Evolutionary conservation across 2,888 invertebrate genomes (phyloP).

Genomic region (Ochlodes sylvanus): DNA sequence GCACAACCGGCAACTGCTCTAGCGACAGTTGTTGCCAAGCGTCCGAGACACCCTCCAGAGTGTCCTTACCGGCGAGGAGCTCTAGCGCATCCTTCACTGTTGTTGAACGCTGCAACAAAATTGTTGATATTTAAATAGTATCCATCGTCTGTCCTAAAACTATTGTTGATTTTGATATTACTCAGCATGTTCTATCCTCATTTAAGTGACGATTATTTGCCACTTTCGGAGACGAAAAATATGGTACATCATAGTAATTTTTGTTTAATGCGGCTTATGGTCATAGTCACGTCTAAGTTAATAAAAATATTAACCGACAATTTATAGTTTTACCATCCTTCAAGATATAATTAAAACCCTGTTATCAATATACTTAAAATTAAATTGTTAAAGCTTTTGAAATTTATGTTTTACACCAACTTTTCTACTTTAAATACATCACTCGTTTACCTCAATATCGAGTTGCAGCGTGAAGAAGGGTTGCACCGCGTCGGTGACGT

Average conservation of each 20-base stretch:
- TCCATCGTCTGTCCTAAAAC: background rate
- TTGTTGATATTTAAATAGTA: background rate
- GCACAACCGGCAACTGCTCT: constrained; percentile 94
- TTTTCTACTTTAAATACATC: background rate
- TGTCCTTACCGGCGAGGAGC: constrained; percentile 92
- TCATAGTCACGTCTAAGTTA: too few relatives aligned
- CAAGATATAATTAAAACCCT: too few relatives aligned
- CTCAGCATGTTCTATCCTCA: constrained; percentile 29
- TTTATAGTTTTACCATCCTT: too few relatives aligned
- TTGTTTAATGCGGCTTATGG: background rate
- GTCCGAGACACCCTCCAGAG: constrained; percentile 94
- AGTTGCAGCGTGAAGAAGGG: constrained; percentile 98
- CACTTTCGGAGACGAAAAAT: constrained; percentile 36
- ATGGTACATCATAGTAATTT: constrained; percentile 22
- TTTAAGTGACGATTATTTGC: constrained; percentile 8
- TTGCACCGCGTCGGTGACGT: constrained; percentile 95
- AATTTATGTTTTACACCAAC: too few relatives aligned
- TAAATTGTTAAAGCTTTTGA: too few relatives aligned
- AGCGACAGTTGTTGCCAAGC: constrained; percentile 96
- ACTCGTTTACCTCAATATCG: constrained; percentile 92
- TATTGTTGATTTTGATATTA: background rate
- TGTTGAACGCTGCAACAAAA: constrained; percentile 87
- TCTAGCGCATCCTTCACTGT: constrained; percentile 95
- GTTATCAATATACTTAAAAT: too few relatives aligned
- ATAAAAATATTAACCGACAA: too few relatives aligned